Conservation (phyloP, 2,888 invertebrate genomes). For the Apamea anceps region DNA sequence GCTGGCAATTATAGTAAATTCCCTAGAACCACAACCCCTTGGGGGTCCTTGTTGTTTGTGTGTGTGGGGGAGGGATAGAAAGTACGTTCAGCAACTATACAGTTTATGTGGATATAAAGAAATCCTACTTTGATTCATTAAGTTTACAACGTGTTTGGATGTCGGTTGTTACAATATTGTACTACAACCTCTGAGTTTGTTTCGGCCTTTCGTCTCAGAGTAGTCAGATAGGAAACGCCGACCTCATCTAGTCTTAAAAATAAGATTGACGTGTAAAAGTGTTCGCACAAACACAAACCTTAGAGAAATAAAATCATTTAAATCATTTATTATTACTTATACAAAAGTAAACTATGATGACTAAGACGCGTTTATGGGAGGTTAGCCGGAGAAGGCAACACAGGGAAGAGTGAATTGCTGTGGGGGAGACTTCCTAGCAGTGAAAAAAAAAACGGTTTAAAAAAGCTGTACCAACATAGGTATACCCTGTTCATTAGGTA, state of each 20-base stretch:
- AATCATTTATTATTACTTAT: too few species aligned
- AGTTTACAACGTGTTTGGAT: background rate
- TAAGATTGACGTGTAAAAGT: too few species aligned
- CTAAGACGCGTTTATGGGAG: background rate
- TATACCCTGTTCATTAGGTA: too few species aligned
- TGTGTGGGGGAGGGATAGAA: background rate
- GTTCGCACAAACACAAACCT: too few species aligned
- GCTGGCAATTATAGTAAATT: conserved; percentile 7
- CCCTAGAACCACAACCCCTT: conserved; percentile 10
- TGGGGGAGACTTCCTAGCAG: background rate
- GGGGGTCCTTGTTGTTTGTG: background rate
- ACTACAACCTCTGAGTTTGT: too few species aligned
- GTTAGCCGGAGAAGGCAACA: background rate
- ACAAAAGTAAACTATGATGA: too few species aligned
- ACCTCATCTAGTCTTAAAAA: too few species aligned
- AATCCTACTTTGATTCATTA: conserved; percentile 21
- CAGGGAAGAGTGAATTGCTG: background rate
- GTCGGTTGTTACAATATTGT: background rate
- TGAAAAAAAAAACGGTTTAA: background rate
- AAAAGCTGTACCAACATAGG: background rate
- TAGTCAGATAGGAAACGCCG: too few species aligned
- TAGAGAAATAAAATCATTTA: too few species aligned
- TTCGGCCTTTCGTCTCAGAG: too few species aligned
- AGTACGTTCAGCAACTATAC: background rate
- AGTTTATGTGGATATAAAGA: background rate